These are phyloP conservation scores for Beris morrisii DNA, from an alignment of 2,888 invertebrate species.

Conservation along the genomic window DNA sequence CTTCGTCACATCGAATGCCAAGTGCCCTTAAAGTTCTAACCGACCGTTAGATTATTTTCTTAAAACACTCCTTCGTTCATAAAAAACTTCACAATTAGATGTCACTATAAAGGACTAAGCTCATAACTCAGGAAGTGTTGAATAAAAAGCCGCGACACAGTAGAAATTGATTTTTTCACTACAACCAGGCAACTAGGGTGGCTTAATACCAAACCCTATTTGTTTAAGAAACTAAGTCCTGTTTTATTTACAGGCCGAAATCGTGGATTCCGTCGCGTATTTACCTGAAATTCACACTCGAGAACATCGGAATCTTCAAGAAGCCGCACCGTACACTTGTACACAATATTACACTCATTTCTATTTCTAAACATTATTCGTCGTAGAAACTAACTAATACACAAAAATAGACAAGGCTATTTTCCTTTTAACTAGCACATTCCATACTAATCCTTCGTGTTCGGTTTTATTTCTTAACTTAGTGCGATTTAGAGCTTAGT, in stretches of 20 bases:
- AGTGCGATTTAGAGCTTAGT: too few species aligned
- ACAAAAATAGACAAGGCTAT: not conserved
- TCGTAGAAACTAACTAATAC: conserved; percentile 1
- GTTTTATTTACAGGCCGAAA: not conserved
- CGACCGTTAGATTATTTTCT: too few species aligned
- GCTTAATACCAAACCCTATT: too few species aligned
- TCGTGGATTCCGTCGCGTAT: not conserved
- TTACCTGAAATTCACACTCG: conserved; percentile 90
- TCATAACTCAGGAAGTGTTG: conserved; percentile 24
- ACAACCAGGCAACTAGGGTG: too few species aligned
- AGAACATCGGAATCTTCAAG: conserved; percentile 86
- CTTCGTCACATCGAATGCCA: too few species aligned
- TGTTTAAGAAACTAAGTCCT: too few species aligned
- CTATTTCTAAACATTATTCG: conserved; percentile 64
- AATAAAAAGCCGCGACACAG: conserved; percentile 28
- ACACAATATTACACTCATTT: conserved; percentile 75
- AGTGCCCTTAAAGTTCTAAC: too few species aligned
- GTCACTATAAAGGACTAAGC: too few species aligned
- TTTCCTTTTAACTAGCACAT: not conserved
- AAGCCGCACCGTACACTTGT: conserved; percentile 85
- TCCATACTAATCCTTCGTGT: too few species aligned
- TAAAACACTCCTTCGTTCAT: too few species aligned
- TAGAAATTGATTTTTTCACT: conserved; percentile 29
- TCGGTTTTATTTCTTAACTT: too few species aligned
- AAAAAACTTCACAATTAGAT: too few species aligned